phyloP scores from a whole-genome alignment of 1,140 invertebrate genomes.

The Gonioctena quinquepunctata region DNA sequence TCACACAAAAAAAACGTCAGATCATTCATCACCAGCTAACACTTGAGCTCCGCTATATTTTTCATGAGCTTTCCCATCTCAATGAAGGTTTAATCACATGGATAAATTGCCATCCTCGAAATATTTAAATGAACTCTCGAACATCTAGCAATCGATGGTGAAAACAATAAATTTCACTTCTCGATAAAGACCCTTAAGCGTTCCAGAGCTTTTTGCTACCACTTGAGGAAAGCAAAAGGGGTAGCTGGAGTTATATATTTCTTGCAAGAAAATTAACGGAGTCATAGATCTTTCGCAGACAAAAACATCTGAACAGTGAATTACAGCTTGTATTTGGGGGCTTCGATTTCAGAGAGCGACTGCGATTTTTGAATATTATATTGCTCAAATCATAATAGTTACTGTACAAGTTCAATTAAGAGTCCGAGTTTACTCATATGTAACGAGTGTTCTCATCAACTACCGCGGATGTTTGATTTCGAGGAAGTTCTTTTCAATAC shows the following conservation, averaged over 20 bases:
- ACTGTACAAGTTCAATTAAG: too few relatives aligned
- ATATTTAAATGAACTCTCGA: conserved; percentile 8
- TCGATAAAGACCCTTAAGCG: conserved; percentile 25
- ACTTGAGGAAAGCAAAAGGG: conserved; percentile 8
- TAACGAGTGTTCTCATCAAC: too few relatives aligned
- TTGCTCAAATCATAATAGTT: too few relatives aligned
- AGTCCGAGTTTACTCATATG: too few relatives aligned
- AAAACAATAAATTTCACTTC: conserved; percentile 25
- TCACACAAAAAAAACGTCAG: too few relatives aligned
- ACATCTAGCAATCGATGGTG: conserved; percentile 15
- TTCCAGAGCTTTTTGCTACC: conserved; percentile 5
- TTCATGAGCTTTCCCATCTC: background rate
- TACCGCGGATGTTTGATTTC: too few relatives aligned
- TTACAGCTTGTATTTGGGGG: background rate
- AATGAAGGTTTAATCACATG: background rate
- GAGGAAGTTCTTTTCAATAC: too few relatives aligned
- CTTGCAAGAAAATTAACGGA: conserved; percentile 19
- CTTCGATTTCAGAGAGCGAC: background rate
- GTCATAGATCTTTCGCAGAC: conserved; percentile 21
- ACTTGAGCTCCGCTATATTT: background rate
- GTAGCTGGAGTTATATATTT: conserved; percentile 19
- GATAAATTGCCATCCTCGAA: conserved; percentile 5
- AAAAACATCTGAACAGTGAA: conserved; percentile 22
- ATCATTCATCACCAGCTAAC: too few relatives aligned
- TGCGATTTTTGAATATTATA: too few relatives aligned